Evolutionary conservation across 2,113 vertebrate species (phyloP).

Genomic region (Hystrix brachyura): DNA sequence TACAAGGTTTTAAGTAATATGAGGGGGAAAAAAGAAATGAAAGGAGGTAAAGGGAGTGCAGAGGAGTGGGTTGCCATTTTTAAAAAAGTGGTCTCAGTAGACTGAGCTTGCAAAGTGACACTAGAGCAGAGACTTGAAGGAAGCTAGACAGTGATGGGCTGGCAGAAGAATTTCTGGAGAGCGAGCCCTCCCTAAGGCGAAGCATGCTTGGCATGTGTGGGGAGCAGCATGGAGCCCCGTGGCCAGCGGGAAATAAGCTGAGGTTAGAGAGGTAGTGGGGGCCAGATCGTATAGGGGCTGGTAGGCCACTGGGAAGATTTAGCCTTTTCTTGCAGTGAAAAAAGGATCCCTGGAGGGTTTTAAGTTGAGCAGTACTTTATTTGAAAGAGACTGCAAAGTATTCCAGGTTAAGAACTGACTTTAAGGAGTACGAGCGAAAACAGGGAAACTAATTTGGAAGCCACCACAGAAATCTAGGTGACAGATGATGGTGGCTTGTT

Average conservation of each 20-base stretch:
- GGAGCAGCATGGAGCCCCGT: not conserved
- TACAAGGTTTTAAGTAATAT: slow-evolving; percentile 13
- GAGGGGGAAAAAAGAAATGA: not conserved
- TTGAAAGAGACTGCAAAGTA: slow-evolving; percentile 32
- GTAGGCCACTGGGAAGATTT: not conserved
- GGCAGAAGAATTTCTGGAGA: slow-evolving; percentile 42
- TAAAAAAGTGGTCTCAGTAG: not conserved
- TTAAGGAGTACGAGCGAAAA: not conserved
- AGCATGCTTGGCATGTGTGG: not conserved
- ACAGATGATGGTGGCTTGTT: not conserved
- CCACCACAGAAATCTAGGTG: not conserved
- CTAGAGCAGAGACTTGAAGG: not conserved
- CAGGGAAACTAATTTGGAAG: not conserved
- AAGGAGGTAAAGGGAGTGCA: not conserved
- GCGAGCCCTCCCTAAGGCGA: not conserved
- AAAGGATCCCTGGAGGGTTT: slow-evolving; percentile 10
- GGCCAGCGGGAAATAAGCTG: not conserved
- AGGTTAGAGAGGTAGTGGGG: not conserved
- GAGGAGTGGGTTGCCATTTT: not conserved
- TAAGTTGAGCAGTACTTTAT: not conserved
- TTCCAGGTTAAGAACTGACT: not conserved
- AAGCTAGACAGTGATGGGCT: not conserved
- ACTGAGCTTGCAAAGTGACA: not conserved
- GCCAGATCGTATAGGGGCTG: not conserved
- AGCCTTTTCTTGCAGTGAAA: not conserved